Evolutionary conservation across 2,797 vertebrate genomes (phyloP).

Genomic region (Squalus acanthias): DNA sequence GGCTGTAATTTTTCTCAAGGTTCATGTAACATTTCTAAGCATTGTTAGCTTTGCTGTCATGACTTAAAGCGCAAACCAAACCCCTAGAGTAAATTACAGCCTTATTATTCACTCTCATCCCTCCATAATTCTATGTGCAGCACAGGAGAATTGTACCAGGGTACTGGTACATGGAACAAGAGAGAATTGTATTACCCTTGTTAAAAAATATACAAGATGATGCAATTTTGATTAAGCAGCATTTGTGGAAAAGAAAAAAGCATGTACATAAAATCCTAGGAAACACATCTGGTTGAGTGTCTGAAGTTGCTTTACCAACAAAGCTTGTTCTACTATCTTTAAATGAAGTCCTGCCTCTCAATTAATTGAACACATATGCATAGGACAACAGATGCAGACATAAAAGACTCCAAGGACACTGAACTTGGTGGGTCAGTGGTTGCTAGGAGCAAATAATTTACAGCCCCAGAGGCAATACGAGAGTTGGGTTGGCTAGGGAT

Average conservation of each 20-base stretch:
- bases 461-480: background rate
- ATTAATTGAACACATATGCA: background rate
- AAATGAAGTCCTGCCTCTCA: background rate
- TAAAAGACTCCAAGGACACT: constrained; percentile 21
- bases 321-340: background rate
- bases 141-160: background rate
- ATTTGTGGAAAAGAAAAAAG: background rate
- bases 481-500: background rate
- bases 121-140: background rate
- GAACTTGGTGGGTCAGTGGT: constrained; percentile 42
- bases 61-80: background rate
- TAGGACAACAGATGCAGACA: background rate
- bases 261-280: background rate
- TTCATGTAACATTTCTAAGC: background rate
- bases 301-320: background rate
- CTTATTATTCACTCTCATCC: background rate
- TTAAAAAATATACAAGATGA: background rate
- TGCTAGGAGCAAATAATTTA: constrained; percentile 42
- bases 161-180: background rate
- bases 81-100: background rate
- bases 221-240: constrained; percentile 13
- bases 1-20: background rate
- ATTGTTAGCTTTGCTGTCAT: background rate
- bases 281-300: background rate
- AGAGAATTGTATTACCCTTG: background rate